These are phyloP conservation scores for Diprion similis DNA, from an alignment of 1,140 invertebrate species.

Conservation along the genomic window DNA sequence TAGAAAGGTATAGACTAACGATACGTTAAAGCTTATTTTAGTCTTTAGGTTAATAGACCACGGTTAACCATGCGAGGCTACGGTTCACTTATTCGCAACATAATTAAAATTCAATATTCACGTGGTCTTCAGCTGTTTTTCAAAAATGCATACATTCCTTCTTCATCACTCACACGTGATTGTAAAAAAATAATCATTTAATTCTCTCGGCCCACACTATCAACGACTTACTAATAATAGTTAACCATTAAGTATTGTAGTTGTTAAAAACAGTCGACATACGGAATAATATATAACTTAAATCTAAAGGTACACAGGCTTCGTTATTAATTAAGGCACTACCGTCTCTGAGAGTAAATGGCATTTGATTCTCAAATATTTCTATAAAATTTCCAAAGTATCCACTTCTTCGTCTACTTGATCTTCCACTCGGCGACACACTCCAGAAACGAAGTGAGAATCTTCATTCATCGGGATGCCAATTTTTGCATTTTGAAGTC, in stretches of 20 bases:
- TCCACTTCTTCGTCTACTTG: neutral
- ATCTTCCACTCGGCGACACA: neutral
- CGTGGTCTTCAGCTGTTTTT: too few species aligned
- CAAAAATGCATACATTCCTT: neutral
- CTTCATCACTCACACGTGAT: neutral
- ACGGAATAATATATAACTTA: neutral
- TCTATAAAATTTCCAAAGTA: neutral
- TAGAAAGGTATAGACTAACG: conserved; percentile 11
- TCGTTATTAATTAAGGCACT: neutral
- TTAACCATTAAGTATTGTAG: neutral
- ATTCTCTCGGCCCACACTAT: neutral
- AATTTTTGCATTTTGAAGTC: too few species aligned
- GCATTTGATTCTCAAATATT: neutral
- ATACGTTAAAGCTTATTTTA: conserved; percentile 1
- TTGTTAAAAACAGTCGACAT: neutral
- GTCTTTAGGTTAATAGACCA: neutral
- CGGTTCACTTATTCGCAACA: too few species aligned
- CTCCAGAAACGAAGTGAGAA: too few species aligned
- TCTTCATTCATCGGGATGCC: too few species aligned
- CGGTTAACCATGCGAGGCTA: neutral
- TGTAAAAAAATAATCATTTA: neutral
- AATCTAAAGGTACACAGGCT: neutral
- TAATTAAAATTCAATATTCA: too few species aligned
- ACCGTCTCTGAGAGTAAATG: neutral
- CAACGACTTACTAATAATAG: neutral